Evolutionary conservation across 2,888 invertebrate genomes (phyloP), one percentile per base, ranked within the genome.

Genomic region (Pristionchus arcanus): DNA sequence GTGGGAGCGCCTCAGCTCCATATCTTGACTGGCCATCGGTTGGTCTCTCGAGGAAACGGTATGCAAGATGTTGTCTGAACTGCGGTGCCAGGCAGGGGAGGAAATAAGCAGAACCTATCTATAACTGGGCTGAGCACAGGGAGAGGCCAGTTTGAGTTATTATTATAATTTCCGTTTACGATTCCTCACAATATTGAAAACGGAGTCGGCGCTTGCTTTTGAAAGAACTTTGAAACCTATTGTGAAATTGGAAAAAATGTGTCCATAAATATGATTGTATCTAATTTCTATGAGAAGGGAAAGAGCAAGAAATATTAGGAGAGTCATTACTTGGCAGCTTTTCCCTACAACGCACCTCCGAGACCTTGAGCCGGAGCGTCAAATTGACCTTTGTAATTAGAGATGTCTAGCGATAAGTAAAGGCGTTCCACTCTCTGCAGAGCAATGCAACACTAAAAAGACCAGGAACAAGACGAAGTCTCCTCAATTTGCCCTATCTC

Each of bases 301-400:
- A n/a, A n/a, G n/a, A n/a, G n/a, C n/a, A n/a, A n/a, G n/a, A 1
- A n/a, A n/a, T 13, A 66, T 28, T 21, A 66, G 66, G 66, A 66
- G 66, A 66, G 9, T 28, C 71, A 31, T 13, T 68, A 77, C 74
- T 77, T 49, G 9, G 5, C 3, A 3, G 13, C 13, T 13, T 7
- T 49, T 49, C 42, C 42, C 42, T 49, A 49, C 42, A 49, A 77
- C 74, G 53, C 81, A 49, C 77, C 77, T 42, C 5, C 77, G 25
- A 81, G 81, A 53, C 81, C 81, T 81, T 81, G 81, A 81, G 49
- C 1, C 9, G 49, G n/a, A 21, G 81, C 74, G 49, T 15, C 81
- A 81, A 81, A 49, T 81, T 81, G 81, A 81, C 81, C 81, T 81
- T 81, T 81, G n/a, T 28, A 81, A 81, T 81, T 81, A 81, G 81